Conservation (phyloP, 2,797 vertebrate species). For the Myotis pilosus region DNA sequence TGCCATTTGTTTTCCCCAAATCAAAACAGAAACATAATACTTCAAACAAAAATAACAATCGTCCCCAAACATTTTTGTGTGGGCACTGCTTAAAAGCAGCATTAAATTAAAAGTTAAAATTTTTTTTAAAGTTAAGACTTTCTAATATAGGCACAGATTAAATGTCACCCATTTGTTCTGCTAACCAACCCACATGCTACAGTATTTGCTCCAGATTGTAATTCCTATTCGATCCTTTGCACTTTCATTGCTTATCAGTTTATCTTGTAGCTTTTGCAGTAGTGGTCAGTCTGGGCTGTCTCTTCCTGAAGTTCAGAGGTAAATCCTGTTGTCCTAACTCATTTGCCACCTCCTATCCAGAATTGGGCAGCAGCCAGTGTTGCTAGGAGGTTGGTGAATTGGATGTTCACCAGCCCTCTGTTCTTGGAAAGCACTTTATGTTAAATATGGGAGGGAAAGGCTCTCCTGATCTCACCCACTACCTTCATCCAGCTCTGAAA, state of each 20-base stretch:
- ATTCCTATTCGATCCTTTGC: slow-evolving; percentile 53
- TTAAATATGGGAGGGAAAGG: slow-evolving; percentile 55
- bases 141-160: slow-evolving; percentile 76
- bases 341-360: not conserved
- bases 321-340: not conserved
- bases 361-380: slow-evolving; percentile 35
- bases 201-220: slow-evolving; percentile 73
- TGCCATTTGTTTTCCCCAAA: slow-evolving; percentile 49
- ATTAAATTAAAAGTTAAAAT: slow-evolving; percentile 60
- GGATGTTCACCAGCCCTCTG: slow-evolving; percentile 65
- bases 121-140: slow-evolving; percentile 68
- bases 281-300: not conserved
- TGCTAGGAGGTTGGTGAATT: slow-evolving; percentile 51
- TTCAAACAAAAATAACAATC: slow-evolving; percentile 15
- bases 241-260: slow-evolving; percentile 16
- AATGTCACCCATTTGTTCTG: slow-evolving; percentile 77
- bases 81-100: slow-evolving; percentile 20
- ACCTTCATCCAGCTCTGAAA: slow-evolving; percentile 59
- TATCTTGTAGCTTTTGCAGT: not conserved
- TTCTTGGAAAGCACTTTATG: slow-evolving; percentile 73
- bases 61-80: not conserved
- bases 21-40: slow-evolving; percentile 15
- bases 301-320: not conserved
- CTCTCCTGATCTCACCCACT: slow-evolving; percentile 58
- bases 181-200: slow-evolving; percentile 75